Percentiles rank a stretch among this genome's conserved stretches.
phyloP scores from a whole-genome alignment of 1,140 invertebrate genomes.

The Drosophila murphyi region DNA sequence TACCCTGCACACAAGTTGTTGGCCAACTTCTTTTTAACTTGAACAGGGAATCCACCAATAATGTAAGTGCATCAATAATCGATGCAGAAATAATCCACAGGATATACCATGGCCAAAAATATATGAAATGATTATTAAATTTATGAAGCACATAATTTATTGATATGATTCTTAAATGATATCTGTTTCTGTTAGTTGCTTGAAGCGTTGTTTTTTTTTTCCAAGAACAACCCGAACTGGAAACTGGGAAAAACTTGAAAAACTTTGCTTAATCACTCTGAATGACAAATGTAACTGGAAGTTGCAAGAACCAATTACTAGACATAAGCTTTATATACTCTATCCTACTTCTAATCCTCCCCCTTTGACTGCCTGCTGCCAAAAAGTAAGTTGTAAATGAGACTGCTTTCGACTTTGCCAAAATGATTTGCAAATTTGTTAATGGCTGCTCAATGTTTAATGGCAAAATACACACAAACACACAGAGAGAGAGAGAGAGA shows the following conservation, averaged over 20 bases:
- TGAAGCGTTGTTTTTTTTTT: neutral
- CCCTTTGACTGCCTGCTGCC: neutral
- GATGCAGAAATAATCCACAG: too few species aligned
- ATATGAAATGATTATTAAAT: neutral
- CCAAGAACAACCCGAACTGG: neutral
- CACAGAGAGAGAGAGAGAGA: neutral
- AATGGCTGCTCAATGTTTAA: slow-evolving; percentile 66
- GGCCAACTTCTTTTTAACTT: too few species aligned
- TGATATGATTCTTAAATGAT: neutral
- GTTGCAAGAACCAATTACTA: slow-evolving; percentile 43
- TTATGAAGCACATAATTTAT: neutral
- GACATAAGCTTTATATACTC: slow-evolving; percentile 12
- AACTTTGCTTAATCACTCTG: slow-evolving; percentile 43
- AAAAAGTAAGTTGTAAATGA: slow-evolving; percentile 34
- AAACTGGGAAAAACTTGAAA: neutral
- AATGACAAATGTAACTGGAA: slow-evolving; percentile 44
- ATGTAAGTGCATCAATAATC: too few species aligned
- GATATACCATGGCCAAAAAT: too few species aligned
- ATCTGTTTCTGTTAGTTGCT: neutral
- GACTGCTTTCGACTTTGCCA: slow-evolving; percentile 22
- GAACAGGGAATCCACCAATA: too few species aligned
- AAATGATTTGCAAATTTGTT: slow-evolving; percentile 64
- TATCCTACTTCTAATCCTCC: neutral
- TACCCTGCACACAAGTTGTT: too few species aligned
- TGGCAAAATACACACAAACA: slow-evolving; percentile 37